Evolutionary conservation across 2,888 invertebrate species (phyloP), one percentile per base, ranked within the genome.

Genomic region (Mystacides longicornis): DNA sequence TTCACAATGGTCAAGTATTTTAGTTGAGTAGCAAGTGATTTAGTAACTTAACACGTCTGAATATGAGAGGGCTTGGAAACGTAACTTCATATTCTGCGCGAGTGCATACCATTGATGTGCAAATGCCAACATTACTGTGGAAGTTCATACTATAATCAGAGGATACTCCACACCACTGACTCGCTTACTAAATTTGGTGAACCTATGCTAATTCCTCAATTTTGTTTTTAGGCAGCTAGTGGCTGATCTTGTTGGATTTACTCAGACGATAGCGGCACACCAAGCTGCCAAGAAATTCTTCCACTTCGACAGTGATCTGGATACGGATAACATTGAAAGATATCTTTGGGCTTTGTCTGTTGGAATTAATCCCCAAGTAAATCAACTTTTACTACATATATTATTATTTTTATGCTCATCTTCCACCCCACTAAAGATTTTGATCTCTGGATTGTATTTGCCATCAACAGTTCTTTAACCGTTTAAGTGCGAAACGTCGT

Each of bases 341-440:
- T 90, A 89, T 68, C 72, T 91, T 1, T 84, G 89, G 79, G 81
- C 85, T 0, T 67, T 87, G 9, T 85, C 89, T 0, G 74, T 86
- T 48, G 81, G 83, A 1, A 80, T 86, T 0, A 79, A 85, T 64
- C 85, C 87, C 1, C 74, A 79, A 42, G 73, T 62, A 55, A 19
- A 7, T 31, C 9, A n/a, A n/a, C n/a, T n/a, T n/a, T 31, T 31
- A 9, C 7, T 31, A 31, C 31, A 31, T 14, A 31, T 9, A 9
- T 31, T 7, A 9, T 31, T 31, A 31, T 31, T 9, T 31, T 9
- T 31, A 9, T 9, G 9, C 14, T 31, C 7, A 31, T 9, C 7
- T 31, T 31, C 31, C 7, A 9, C 14, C 14, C 14, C 31, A 31
- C 31, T 14, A 31, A 31, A 31, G 9, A 31, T 9, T 31, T 14